Evolutionary conservation across 2,888 invertebrate species (phyloP).

Genomic region (Drosophila neutralis): DNA sequence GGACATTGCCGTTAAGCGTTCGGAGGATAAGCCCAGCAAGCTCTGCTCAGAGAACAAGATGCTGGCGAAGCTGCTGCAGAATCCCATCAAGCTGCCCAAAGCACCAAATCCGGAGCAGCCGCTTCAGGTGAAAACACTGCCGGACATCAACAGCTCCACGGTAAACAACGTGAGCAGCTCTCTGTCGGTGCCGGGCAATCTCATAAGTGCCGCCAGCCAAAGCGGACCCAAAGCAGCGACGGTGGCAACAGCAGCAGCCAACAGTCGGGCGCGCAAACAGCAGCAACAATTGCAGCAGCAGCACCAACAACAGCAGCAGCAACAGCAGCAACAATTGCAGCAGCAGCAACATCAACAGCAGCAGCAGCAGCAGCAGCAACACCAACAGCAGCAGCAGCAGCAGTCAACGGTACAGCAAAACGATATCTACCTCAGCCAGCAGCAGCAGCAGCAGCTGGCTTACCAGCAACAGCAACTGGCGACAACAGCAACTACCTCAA

Average conservation of each 20-base stretch:
- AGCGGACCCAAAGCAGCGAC: slow-evolving; percentile 83
- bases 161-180: slow-evolving; percentile 78
- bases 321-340: slow-evolving; percentile 82
- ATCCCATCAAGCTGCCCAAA: slow-evolving; percentile 88
- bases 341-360: slow-evolving; percentile 67
- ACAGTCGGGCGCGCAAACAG: slow-evolving; percentile 77
- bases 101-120: slow-evolving; percentile 82
- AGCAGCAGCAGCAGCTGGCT: slow-evolving; percentile 78
- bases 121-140: slow-evolving; percentile 83
- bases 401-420: slow-evolving; percentile 77
- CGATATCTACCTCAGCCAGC: slow-evolving; percentile 84
- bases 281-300: slow-evolving; percentile 85
- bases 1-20: slow-evolving; percentile 83
- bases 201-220: slow-evolving; percentile 68
- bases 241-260: slow-evolving; percentile 84
- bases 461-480: slow-evolving; percentile 69
- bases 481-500: slow-evolving; percentile 83
- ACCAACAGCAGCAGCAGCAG: slow-evolving; percentile 73
- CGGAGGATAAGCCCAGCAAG: slow-evolving; percentile 86
- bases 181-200: slow-evolving; percentile 69
- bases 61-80: slow-evolving; percentile 92
- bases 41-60: slow-evolving; percentile 94
- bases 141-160: slow-evolving; percentile 83
- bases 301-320: slow-evolving; percentile 77
- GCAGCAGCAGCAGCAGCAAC: slow-evolving; percentile 73